Evolutionary conservation across 1,140 invertebrate genomes (phyloP), one percentile per base, ranked within the genome.

Genomic region (Camponotus pennsylvanicus): DNA sequence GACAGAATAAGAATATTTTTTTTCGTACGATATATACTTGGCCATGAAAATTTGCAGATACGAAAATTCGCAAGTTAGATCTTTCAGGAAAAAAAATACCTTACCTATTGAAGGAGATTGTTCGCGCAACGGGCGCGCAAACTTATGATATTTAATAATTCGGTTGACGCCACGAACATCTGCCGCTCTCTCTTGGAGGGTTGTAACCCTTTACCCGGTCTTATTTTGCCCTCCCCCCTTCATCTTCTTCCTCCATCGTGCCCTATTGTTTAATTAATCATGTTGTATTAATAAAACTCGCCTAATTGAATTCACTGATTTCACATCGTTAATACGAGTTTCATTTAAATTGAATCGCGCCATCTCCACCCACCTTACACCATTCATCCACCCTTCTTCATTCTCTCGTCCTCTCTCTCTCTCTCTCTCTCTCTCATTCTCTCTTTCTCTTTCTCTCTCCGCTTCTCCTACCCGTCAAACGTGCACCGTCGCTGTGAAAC

Each of bases 141-240:
- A 93, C 92, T 92, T 90, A 88, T 90, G 91, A 92, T 92, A 92
- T 93, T 95, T 94, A 94, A 94, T 94, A 93, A 94, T 94, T 92
- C 89, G 92, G 89, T 91, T 88, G 90, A 95, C 92, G 94, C 93
- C 94, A 94, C 88, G 87, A 93, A 94, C 94, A 95, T 94, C 94
- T 95, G 94, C 92, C 86, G 91, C 88, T 89, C 88, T 88, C 87
- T 91, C 88, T 52, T 70, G 78, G 37, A 59, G 78, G 85, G 49
- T 52, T 52, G 49, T 91, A 94, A 93, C 92, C 93, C 92, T 93
- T 93, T 93, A 87, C 82, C 63, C 78, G 63, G 66, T 52, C 75
- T 45, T 59, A 57, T 69, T 76, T 37, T 55, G 32, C n/a, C 59
- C 15, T 27, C 27, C 49, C 45, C 15, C 34, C n/a, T 34, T 2